Evolutionary conservation across 53 echinoderm and acorn worm genomes (phyloP).

Genomic region (Stichopus horrens): DNA sequence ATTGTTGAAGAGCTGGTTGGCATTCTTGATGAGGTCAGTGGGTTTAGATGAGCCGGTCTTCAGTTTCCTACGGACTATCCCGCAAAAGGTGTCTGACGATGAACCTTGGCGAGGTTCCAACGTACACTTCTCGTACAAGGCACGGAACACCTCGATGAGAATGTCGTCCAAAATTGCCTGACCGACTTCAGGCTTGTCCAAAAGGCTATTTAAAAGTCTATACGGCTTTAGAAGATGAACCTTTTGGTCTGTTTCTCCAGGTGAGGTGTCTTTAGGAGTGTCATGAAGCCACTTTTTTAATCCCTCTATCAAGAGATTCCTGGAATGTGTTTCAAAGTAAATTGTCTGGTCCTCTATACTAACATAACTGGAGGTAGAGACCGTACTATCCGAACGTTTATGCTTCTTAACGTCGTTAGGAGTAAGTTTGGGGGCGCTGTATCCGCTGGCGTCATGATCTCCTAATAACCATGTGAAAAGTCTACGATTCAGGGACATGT

Average conservation of each 20-base stretch:
- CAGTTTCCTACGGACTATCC: constrained; percentile 52
- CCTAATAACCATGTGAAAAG: constrained; percentile 94
- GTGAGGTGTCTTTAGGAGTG: constrained; percentile 49
- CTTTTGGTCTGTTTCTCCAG: constrained; percentile 66
- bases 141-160: constrained; percentile 89
- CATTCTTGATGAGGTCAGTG: constrained; percentile 91
- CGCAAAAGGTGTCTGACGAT: neutral
- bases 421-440: neutral
- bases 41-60: constrained; percentile 64
- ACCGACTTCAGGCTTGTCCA: constrained; percentile 92
- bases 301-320: constrained; percentile 66
- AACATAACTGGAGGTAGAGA: constrained; percentile 66
- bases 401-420: constrained; percentile 36
- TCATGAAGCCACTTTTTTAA: constrained; percentile 77
- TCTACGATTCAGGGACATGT: constrained; percentile 96
- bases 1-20: constrained; percentile 86
- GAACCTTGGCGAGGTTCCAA: constrained; percentile 28
- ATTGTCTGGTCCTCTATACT: constrained; percentile 80
- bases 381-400: constrained; percentile 56
- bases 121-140: constrained; percentile 86
- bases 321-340: constrained; percentile 88
- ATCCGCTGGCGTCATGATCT: constrained; percentile 46
- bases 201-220: constrained; percentile 83
- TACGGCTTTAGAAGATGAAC: constrained; percentile 77
- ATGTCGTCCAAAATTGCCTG: constrained; percentile 86